Conservation (phyloP, 2,797 vertebrate species). For the Heterohyrax brucei region DNA sequence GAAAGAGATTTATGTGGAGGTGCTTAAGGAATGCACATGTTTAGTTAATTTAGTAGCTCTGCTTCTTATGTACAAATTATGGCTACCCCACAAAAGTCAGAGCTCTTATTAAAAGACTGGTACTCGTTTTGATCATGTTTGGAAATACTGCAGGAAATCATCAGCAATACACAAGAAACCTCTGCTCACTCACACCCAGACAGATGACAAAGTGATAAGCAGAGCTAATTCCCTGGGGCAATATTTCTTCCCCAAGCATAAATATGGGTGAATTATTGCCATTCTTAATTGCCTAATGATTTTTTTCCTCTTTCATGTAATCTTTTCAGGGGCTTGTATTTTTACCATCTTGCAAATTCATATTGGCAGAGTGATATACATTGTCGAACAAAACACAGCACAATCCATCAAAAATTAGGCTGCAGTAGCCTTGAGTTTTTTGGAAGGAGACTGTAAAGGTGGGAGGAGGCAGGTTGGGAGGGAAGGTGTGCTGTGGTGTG, state of each 20-base stretch:
- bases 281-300: conserved; percentile 90
- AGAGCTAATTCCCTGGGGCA: conserved; percentile 88
- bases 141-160: conserved; percentile 83
- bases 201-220: conserved; percentile 88
- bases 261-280: conserved; percentile 91
- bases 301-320: conserved; percentile 86
- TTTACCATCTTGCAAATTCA: conserved; percentile 91
- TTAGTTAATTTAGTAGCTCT: conserved; percentile 74
- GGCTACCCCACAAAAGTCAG: conserved; percentile 70
- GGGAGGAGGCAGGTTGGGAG: background rate
- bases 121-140: conserved; percentile 68
- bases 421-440: conserved; percentile 80
- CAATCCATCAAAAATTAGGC: conserved; percentile 90
- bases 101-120: conserved; percentile 82
- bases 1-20: background rate
- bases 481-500: background rate
- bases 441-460: conserved; percentile 75
- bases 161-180: conserved; percentile 74
- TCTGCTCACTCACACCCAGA: conserved; percentile 80
- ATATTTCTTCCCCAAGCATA: conserved; percentile 89
- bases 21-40: conserved; percentile 70
- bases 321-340: conserved; percentile 86
- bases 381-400: conserved; percentile 89
- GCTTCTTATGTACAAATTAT: conserved; percentile 64
- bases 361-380: conserved; percentile 92